Evolutionary conservation across 2,888 invertebrate genomes (phyloP), one percentile per base, ranked within the genome.

Genomic region (Cheilosia soror): DNA sequence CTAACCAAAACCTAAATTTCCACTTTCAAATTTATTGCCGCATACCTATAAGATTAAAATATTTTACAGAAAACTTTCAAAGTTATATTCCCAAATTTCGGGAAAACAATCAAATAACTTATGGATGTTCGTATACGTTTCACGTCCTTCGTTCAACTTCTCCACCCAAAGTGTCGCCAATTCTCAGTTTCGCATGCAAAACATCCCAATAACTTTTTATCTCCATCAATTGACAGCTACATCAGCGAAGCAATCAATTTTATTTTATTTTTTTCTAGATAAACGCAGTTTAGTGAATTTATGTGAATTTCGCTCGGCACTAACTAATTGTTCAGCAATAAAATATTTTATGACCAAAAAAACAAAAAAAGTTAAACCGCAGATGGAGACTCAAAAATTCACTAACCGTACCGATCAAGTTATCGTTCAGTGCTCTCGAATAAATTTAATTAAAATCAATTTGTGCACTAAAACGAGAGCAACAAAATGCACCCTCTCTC

Each of bases 401-500:
- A 31, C 5, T 29, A 31, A 37, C 15, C 44, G 9, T 27, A 25
- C 31, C 44, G 49, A 37, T 66, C 44, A 29, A 72, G 13, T 44
- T 72, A 82, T 82, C 71, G 76, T 71, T 15, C 76, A 76, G n/a
- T 85, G 71, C 66, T 57, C 84, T 53, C 76, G 62, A 60, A 80
- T 68, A 80, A 80, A 76, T 80, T 85, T 72, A 85, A 85, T 85
- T 80, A 80, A 85, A 85, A 80, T 76, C 81, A 85, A 77, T 81
- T 85, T 80, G 76, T 80, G 65, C 65, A 76, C 53, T 44, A 71
- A 73, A 80, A 76, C 27, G 62, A 13, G 33, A 31, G 15, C 5
- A 33, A 44, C 31, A 53, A 47, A 60, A 60, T 33, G 20, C 37
- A 57, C 27, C 57, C 72, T 47, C 29, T 40, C 57, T 40, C 58